Evolutionary conservation across 2,113 vertebrate genomes (phyloP), one percentile per base, ranked within the genome.

Genomic region (Cygnus atratus): DNA sequence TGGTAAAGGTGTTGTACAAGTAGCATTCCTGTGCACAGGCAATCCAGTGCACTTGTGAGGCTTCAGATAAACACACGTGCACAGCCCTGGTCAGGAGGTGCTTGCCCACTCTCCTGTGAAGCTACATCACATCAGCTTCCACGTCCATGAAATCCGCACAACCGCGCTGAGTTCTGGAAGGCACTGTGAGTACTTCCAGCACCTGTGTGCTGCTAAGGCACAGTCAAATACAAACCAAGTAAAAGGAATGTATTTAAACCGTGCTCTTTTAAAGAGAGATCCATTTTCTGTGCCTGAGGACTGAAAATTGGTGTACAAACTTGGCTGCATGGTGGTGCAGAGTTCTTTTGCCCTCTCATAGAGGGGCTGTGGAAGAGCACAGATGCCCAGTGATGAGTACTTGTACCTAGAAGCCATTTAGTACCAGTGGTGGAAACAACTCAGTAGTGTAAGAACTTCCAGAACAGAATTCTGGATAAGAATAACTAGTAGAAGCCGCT

Each of bases 41-140:
- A 28, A 9, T 10, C 13, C 29, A 41, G 39, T 4, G 13, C 3
- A 1, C 22, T 12, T 31, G 50, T 3, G 31, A 11, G 1, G 4
- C 57, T 68, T 35, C 11, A 21, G 57, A 10, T 11, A 48, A 48
- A 5, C 24, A 1, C 29, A 13, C 11, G 29, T 74, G 28, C 10
- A 5, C 31, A 33, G 12, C n/a, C 35, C 13, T 4, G 43, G 9
- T 25, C 3, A 2, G 6, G 39, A 26, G 37, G 46, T 13, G 1
- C 3, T 25, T 31, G 18, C 12, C 20, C 6, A 0, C 26, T 29
- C 39, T 19, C 12, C 31, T 26, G 7, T 33, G 55, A 48, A 58
- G 62, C 29, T 54, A 28, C 5, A 0, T 4, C 57, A 24, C 5
- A 1, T 28, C 4, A 24, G 0, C 22, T 29, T 22, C 20, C 2